Conservation (phyloP, 2,113 vertebrate species). For the Odontesthes bonariensis region DNA sequence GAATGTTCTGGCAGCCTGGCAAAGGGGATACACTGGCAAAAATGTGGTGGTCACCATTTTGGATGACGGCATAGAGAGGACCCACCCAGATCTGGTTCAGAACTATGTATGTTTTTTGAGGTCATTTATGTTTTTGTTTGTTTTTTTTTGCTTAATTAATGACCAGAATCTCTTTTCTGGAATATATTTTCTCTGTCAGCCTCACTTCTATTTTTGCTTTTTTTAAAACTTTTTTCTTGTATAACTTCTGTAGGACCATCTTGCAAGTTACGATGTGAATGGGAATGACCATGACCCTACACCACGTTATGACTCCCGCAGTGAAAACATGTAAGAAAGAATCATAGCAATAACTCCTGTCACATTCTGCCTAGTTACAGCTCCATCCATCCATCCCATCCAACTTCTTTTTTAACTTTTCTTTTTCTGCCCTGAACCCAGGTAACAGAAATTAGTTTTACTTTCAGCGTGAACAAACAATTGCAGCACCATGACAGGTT, state of each 20-base stretch:
- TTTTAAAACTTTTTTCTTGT: too few relatives aligned
- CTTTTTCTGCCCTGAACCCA: too few relatives aligned
- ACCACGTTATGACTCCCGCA: slow-evolving; percentile 90
- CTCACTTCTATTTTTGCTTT: background rate
- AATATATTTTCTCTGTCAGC: background rate
- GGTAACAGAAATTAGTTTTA: too few relatives aligned
- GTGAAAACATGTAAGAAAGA: slow-evolving; percentile 91
- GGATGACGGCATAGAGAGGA: slow-evolving; percentile 94
- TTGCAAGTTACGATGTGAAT: slow-evolving; percentile 93
- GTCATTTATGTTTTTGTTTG: too few relatives aligned
- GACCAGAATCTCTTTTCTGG: background rate
- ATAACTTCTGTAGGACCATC: slow-evolving; percentile 85
- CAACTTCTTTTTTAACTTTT: too few relatives aligned
- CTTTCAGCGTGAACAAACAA: too few relatives aligned
- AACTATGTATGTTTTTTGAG: slow-evolving; percentile 87
- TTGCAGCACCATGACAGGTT: too few relatives aligned
- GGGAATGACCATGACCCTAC: slow-evolving; percentile 91
- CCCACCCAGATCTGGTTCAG: slow-evolving; percentile 91
- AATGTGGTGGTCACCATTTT: slow-evolving; percentile 93
- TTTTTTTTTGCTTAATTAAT: too few relatives aligned
- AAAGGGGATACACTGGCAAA: slow-evolving; percentile 90
- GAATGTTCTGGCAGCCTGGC: slow-evolving; percentile 92
- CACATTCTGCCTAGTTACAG: too few relatives aligned
- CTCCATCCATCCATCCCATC: too few relatives aligned
- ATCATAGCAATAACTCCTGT: background rate